Percentiles rank a stretch among this genome's conserved stretches.
Conservation (phyloP, 2,113 vertebrate species). For the Petromus typicus region DNA sequence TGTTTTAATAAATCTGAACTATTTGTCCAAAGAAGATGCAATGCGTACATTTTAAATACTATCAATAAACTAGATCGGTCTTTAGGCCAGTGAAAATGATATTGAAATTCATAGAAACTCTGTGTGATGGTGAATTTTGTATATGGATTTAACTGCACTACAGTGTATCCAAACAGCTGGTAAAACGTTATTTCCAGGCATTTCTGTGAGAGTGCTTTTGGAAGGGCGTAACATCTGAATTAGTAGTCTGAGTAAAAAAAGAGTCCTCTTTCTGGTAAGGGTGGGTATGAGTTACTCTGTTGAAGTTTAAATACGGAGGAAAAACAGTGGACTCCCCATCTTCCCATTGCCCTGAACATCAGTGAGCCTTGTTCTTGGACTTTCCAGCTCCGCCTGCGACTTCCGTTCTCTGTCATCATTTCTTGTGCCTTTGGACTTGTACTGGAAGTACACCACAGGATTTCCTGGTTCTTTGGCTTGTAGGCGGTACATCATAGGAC, state of each 20-base stretch:
- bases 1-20: background rate
- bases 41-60: conserved; percentile 13
- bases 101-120: background rate
- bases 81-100: background rate
- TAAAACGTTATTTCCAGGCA: background rate
- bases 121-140: background rate
- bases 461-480: background rate
- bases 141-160: background rate
- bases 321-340: background rate
- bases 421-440: background rate
- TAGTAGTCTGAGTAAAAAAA: background rate
- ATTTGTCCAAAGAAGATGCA: background rate
- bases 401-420: background rate
- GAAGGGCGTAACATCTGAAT: background rate
- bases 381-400: background rate
- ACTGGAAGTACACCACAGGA: background rate
- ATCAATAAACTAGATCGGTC: background rate
- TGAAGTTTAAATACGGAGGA: background rate
- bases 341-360: no score
- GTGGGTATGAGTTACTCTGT: background rate
- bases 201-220: background rate
- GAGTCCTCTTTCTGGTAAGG: background rate
- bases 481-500: background rate
- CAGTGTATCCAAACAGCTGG: background rate
- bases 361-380: background rate